Percentiles rank a stretch among this genome's conserved stretches.
Evolutionary conservation across 2,888 invertebrate genomes (phyloP).

Genomic region (Plemyria rubiginata): DNA sequence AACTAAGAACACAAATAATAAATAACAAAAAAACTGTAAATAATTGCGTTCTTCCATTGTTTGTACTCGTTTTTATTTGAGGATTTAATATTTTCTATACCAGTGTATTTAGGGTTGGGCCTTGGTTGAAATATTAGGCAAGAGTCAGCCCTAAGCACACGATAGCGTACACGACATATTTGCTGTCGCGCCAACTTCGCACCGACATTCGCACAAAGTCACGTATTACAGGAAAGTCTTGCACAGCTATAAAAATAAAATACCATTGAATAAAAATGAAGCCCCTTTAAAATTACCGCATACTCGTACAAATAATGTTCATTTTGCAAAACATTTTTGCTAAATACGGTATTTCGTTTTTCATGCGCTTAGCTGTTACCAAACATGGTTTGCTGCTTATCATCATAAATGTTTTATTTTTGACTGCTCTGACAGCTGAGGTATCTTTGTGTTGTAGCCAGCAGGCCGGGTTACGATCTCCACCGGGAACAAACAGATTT

Average conservation of each 20-base stretch:
- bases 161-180: slow-evolving; percentile 44
- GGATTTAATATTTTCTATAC: background rate
- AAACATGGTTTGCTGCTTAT: too few species aligned
- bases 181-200: slow-evolving; percentile 44
- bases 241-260: background rate
- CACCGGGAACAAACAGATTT: too few species aligned
- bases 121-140: background rate
- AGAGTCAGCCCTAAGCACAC: slow-evolving; percentile 32
- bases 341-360: background rate
- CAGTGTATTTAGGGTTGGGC: background rate
- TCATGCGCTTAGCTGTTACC: too few species aligned
- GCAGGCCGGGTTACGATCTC: too few species aligned
- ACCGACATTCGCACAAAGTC: slow-evolving; percentile 49
- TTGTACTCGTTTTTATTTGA: too few species aligned
- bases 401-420: too few species aligned
- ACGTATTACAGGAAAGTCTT: slow-evolving; percentile 44
- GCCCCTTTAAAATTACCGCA: background rate
- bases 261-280: background rate
- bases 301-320: background rate
- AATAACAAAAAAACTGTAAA: too few species aligned
- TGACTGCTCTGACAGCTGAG: too few species aligned
- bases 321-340: background rate
- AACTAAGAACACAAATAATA: too few species aligned
- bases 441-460: too few species aligned
- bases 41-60: too few species aligned